Base-by-base conservation (phyloP, 2,113 vertebrate genomes). In the Talpa occidentalis region DNA sequence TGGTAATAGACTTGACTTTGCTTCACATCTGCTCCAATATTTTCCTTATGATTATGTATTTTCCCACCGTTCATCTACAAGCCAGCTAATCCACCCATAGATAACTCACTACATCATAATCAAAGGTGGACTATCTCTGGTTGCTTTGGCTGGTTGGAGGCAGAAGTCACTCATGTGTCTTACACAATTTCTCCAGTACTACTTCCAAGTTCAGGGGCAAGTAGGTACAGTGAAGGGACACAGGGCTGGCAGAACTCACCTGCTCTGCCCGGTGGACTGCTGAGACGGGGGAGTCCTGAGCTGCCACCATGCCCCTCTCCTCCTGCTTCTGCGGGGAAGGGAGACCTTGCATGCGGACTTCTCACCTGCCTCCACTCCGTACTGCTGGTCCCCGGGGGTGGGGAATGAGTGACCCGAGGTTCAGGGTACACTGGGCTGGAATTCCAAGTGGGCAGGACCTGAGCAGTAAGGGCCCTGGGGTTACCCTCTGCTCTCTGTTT, bases 171-270 rank as follows among this genome's bases (percentile, higher is more conserved):
- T 32, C 73, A 1, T 4, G 26, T 15, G 28, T 66, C 87, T 73
- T 21, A 30, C 7, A 62, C 1, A 16, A 21, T 73, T 67, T 59
- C n/a, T 54, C 78, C 81, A 85, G 10, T 1, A 9, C 56, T 15
- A n/a, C 54, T 52, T 82, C 32, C 77, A 80, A 74, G 76, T 59
- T 89, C 64, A 91, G 28, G 44, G 56, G 37, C 73, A 92, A 32
- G n/a, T 79, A 79, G 54, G 24, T 44, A 3, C 0, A 70, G 32
- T 0, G 24, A 81, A 78, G 35, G 19, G 32, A 32, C 37, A 35
- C 10, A 40, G 54, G n/a, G 17, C 32, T 44, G 49, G 60, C 30
- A 80, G 37, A 32, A 35, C 15, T 32, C 67, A 42, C 40, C 4
- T 14, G 32, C 42, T 28, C 7, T 2, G 42, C 24, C 35, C 40